Conservation (phyloP, 53 echinoderm and acorn worm species). For the Zoroaster sp. region DNA sequence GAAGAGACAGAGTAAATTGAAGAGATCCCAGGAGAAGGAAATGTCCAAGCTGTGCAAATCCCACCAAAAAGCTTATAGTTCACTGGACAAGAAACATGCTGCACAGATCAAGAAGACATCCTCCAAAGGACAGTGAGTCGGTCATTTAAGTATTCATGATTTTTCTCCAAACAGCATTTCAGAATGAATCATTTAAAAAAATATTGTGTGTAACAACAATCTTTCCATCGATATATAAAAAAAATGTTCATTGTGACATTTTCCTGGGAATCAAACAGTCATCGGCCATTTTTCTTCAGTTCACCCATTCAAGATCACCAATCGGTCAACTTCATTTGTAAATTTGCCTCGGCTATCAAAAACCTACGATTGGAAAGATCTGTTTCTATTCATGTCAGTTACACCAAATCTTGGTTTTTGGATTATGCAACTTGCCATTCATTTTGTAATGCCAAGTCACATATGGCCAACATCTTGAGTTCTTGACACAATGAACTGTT, state of each 20-base stretch:
- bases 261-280: too few relatives aligned
- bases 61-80: constrained; percentile 73
- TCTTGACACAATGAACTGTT: not conserved
- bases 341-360: too few relatives aligned
- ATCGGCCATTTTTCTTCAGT: too few relatives aligned
- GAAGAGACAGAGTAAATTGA: constrained; percentile 95
- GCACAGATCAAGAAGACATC: constrained; percentile 73
- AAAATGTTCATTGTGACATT: too few relatives aligned
- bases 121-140: constrained; percentile 59
- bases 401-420: too few relatives aligned
- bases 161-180: not conserved
- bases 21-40: constrained; percentile 76
- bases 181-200: not conserved
- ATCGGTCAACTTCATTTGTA: too few relatives aligned
- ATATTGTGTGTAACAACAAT: too few relatives aligned
- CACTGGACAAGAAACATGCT: constrained; percentile 73
- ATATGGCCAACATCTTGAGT: too few relatives aligned
- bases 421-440: not conserved
- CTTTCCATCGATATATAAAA: too few relatives aligned
- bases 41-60: constrained; percentile 62
- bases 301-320: too few relatives aligned
- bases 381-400: too few relatives aligned
- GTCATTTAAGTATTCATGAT: not conserved
- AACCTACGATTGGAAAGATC: too few relatives aligned
- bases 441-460: not conserved